phyloP scores from a whole-genome alignment of 2,797 vertebrate species.

The Hipposideros larvatus region DNA sequence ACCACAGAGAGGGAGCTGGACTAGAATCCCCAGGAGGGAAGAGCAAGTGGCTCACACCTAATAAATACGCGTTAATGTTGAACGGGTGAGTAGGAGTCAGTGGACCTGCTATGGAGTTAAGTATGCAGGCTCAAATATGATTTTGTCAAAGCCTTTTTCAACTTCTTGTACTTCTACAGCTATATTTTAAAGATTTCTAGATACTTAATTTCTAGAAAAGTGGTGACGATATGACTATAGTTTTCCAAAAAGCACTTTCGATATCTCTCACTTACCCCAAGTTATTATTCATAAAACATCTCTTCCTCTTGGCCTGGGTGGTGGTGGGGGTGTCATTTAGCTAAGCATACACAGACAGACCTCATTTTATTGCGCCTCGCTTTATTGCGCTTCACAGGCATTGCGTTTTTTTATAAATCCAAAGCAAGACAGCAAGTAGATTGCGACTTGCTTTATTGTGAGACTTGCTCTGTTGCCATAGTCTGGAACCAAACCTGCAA shows the following conservation, averaged over 20 bases:
- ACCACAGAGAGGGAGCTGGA: background rate
- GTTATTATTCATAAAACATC: background rate
- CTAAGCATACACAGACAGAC: background rate
- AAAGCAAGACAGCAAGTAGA: background rate
- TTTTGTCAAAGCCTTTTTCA: background rate
- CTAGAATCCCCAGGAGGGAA: background rate
- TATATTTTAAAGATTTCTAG: conserved; percentile 29
- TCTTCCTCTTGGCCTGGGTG: background rate
- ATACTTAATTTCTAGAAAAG: background rate
- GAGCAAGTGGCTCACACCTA: background rate
- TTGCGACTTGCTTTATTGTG: background rate
- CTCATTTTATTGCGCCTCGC: background rate
- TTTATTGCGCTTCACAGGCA: background rate
- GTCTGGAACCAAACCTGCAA: background rate
- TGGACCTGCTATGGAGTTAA: background rate
- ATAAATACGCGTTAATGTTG: background rate
- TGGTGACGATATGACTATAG: background rate
- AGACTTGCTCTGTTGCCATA: background rate
- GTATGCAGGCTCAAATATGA: background rate
- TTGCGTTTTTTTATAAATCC: background rate
- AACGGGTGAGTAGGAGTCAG: background rate
- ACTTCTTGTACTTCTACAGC: background rate
- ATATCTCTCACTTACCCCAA: background rate
- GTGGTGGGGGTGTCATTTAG: background rate
- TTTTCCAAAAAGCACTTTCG: conserved; percentile 1